Base-by-base conservation (phyloP, 2,888 invertebrate genomes). In the Ditula angustiorana region DNA sequence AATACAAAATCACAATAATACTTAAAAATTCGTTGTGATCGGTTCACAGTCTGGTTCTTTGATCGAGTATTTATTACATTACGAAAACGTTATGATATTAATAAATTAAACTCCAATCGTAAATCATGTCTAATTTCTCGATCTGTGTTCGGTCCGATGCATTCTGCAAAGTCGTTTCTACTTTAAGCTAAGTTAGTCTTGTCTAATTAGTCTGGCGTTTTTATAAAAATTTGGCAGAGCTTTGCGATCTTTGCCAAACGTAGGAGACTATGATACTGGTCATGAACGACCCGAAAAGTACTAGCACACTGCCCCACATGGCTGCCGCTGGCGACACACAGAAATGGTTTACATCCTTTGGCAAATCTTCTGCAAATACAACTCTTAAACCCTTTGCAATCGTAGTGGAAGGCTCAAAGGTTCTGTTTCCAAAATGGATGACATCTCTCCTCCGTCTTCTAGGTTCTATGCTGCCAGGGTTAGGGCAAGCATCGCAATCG, bases 401-500 rank as follows among this genome's bases (percentile, higher is more conserved):
- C 23, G 94, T 94, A 0, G 96, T 93, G 0, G 95, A 75, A 35
- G 95, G 95, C 19, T 94, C 93, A 10, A 91, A 74, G 1, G 94
- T 93, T 30, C 90, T 90, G 67, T 94, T 93, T 10, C 90, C 87
- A 5, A 87, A 64, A 60, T 92, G 89, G 19, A 88, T 83, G n/a
- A 91, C 59, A 62, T 94, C 93, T 66, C 92, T 82, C 63, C 90
- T 82, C 58, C 82, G 83, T 44, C 93, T 87, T 57, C 83, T 89
- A 1, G 94, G 93, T 37, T 93, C 93, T 11, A 93, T 84, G 77
- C 95, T 95, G 70, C 95, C 95, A 30, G 94, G 93, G 69, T 94
- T 94, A 0, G 96, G 94, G 74, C 97, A 97, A 28, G 95, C 94
- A 64, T 96, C 95, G 76, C 97, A 97, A 72, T 96, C 95, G 11